Evolutionary conservation across 1,140 invertebrate species (phyloP).

Genomic region (Lutraria rhynchaena): DNA sequence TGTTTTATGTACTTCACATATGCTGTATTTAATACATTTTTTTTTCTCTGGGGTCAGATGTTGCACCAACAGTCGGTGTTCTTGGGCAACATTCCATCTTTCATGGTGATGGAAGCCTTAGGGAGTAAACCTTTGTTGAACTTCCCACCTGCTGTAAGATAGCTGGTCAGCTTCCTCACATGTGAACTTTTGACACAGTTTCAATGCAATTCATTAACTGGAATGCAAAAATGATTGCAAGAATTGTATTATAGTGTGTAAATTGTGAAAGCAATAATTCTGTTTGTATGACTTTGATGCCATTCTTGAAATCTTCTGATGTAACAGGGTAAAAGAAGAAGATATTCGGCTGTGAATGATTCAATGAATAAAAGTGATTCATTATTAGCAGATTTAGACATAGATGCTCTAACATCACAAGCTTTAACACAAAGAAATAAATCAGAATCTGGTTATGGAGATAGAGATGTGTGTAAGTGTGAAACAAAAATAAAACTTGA

Average conservation of each 20-base stretch:
- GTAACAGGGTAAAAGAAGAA: conserved; percentile 16
- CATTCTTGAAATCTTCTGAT: background rate
- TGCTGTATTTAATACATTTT: too few relatives aligned
- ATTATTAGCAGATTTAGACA: conserved; percentile 55
- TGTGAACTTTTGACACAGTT: background rate
- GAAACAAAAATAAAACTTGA: too few relatives aligned
- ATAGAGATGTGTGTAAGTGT: too few relatives aligned
- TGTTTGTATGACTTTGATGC: background rate
- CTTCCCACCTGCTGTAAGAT: too few relatives aligned
- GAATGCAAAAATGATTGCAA: background rate
- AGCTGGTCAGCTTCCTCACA: background rate
- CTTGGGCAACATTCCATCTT: too few relatives aligned
- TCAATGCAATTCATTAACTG: background rate
- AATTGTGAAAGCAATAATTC: background rate
- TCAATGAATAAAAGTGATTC: conserved; percentile 57
- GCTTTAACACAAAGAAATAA: conserved; percentile 9
- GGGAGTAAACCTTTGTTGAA: too few relatives aligned
- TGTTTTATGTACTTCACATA: too few relatives aligned
- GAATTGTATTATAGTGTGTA: background rate
- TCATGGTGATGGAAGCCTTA: too few relatives aligned
- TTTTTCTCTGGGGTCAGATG: too few relatives aligned
- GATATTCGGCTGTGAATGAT: background rate
- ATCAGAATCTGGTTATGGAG: background rate
- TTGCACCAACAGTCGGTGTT: too few relatives aligned
- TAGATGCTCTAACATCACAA: conserved; percentile 35